Conservation (phyloP, 1,140 invertebrate genomes). For the Plutomurus gul region DNA sequence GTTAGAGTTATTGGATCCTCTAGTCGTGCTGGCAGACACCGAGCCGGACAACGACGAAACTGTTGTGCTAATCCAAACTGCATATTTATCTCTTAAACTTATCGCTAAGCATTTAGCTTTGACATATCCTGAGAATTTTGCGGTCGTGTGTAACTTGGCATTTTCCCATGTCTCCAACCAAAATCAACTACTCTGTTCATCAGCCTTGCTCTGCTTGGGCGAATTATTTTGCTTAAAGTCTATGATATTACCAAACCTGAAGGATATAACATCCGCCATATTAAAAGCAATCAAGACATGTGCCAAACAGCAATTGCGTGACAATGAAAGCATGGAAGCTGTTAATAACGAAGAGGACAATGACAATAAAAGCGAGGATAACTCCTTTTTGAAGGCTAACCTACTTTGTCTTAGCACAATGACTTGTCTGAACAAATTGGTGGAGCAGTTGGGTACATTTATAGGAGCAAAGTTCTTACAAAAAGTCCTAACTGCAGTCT, state of each 20-base stretch:
- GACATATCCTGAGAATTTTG: conserved; percentile 67
- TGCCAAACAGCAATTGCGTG: conserved; percentile 27
- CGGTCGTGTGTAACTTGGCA: conserved; percentile 39
- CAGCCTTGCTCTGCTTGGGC: conserved; percentile 46
- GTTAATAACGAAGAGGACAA: neutral
- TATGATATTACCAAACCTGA: conserved; percentile 50
- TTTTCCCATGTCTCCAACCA: conserved; percentile 27
- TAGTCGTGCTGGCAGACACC: conserved; percentile 59
- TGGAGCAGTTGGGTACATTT: conserved; percentile 48
- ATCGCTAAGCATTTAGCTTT: conserved; percentile 71
- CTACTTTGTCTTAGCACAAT: conserved; percentile 49
- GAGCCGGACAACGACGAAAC: conserved; percentile 60
- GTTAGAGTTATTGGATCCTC: conserved; percentile 66
- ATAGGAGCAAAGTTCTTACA: conserved; percentile 44
- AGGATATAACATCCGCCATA: conserved; percentile 37
- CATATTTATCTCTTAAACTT: conserved; percentile 78
- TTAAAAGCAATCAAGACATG: conserved; percentile 46
- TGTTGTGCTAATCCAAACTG: conserved; percentile 76
- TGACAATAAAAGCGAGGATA: neutral
- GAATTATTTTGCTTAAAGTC: conserved; percentile 52
- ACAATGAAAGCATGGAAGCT: neutral
- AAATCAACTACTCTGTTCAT: conserved; percentile 44
- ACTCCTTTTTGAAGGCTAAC: conserved; percentile 9
- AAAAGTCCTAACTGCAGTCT: conserved; percentile 34
- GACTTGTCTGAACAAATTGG: conserved; percentile 46